Conservation (phyloP, 2,888 invertebrate genomes). For the Apotomis turbidana region DNA sequence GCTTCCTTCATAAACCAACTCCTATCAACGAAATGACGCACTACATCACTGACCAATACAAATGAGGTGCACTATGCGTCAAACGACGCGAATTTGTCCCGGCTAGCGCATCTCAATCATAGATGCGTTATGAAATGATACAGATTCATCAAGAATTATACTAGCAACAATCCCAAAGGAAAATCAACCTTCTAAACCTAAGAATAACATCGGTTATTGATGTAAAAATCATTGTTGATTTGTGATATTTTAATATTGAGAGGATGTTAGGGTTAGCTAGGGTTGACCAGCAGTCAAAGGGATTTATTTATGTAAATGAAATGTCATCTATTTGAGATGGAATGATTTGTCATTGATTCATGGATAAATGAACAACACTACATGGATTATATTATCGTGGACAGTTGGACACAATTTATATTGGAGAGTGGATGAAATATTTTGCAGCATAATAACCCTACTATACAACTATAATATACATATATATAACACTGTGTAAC, state of each 20-base stretch:
- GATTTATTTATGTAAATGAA: conserved; percentile 39
- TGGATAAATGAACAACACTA: neutral
- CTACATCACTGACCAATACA: conserved; percentile 59
- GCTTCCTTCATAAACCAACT: conserved; percentile 46
- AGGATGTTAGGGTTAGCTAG: conserved; percentile 17
- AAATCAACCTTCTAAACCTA: neutral
- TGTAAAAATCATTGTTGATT: neutral
- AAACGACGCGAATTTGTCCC: conserved; percentile 57
- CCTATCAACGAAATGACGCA: conserved; percentile 54
- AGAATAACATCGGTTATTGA: conserved; percentile 1
- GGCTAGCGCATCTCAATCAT: conserved; percentile 58
- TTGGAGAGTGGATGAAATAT: too few relatives aligned
- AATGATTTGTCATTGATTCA: conserved; percentile 30
- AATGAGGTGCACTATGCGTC: conserved; percentile 50
- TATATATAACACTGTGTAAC: too few relatives aligned
- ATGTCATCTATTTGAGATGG: conserved; percentile 25
- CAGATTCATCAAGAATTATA: conserved; percentile 49
- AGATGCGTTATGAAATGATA: conserved; percentile 49
- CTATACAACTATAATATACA: too few relatives aligned
- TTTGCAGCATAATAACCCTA: too few relatives aligned
- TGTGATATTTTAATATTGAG: conserved; percentile 18
- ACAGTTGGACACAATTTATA: neutral
- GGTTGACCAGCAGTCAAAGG: conserved; percentile 27
- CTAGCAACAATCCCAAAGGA: neutral
- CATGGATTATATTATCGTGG: neutral